Conservation (phyloP, 2,888 invertebrate species). For the Eilema sororculum region DNA sequence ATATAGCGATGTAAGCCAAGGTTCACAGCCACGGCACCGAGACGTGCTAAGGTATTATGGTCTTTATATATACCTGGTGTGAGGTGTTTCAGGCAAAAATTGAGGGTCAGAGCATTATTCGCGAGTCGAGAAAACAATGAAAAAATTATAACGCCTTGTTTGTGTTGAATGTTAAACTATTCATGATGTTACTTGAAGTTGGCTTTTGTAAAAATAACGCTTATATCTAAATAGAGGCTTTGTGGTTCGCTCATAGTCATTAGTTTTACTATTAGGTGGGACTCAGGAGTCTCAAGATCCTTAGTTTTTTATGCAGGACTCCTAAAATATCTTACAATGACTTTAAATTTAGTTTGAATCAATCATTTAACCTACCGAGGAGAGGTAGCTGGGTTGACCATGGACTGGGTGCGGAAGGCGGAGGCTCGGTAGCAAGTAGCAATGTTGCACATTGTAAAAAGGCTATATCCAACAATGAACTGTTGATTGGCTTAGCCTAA, state of each 20-base stretch:
- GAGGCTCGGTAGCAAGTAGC: too few species aligned
- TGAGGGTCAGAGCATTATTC: not conserved
- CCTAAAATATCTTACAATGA: too few species aligned
- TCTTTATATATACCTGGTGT: constrained; percentile 5
- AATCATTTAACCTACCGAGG: not conserved
- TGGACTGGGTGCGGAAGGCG: too few species aligned
- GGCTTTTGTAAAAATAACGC: not conserved
- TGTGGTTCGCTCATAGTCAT: too few species aligned
- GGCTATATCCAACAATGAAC: too few species aligned
- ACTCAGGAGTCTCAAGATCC: not conserved
- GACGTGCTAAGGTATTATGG: constrained; percentile 40
- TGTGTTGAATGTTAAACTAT: not conserved
- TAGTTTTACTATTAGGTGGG: too few species aligned
- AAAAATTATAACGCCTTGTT: not conserved
- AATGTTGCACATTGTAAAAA: too few species aligned
- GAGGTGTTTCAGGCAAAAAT: not conserved
- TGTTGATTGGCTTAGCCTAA: too few species aligned
- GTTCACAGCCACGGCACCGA: constrained; percentile 43
- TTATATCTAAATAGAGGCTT: not conserved
- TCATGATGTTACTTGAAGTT: not conserved
- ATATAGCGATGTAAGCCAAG: constrained; percentile 52
- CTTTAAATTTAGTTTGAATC: not conserved
- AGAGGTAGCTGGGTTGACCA: too few species aligned
- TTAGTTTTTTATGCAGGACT: not conserved
- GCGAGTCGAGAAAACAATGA: not conserved